These are phyloP conservation scores for Megaceryle maxima DNA, from an alignment of 2,113 vertebrate genomes.

Conservation along the genomic window DNA sequence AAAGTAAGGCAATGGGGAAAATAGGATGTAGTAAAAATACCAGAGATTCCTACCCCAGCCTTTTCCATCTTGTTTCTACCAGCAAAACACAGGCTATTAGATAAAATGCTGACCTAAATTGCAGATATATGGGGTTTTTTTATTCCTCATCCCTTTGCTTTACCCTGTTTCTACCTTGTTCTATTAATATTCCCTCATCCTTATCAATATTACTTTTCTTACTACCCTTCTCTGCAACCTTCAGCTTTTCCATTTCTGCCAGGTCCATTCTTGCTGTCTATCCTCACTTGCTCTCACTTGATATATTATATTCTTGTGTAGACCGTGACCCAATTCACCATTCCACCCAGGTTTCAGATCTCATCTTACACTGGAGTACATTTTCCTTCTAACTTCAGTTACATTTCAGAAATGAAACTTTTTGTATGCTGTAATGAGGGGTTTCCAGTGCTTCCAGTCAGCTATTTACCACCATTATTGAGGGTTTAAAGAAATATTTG, in stretches of 20 bases:
- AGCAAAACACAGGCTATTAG: neutral
- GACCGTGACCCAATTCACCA: neutral
- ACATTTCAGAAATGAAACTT: neutral
- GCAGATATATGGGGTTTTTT: neutral
- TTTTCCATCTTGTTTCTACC: neutral
- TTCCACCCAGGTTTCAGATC: neutral
- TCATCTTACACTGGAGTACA: neutral
- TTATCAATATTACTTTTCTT: neutral
- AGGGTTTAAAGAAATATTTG: neutral
- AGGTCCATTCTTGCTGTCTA: neutral
- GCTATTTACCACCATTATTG: neutral
- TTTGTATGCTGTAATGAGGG: neutral
- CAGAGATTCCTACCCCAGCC: neutral
- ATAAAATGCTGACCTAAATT: neutral
- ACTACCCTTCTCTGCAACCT: neutral
- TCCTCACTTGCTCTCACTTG: neutral
- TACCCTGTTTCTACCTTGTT: neutral
- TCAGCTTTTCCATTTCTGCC: neutral
- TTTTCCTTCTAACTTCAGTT: neutral
- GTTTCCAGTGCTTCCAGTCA: neutral
- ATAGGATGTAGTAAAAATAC: neutral
- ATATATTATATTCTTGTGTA: neutral
- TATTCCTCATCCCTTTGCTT: neutral
- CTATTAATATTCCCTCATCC: neutral
- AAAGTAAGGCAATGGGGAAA: neutral